Base-by-base conservation (phyloP, 1,140 invertebrate genomes). In the Drosophila azteca region DNA sequence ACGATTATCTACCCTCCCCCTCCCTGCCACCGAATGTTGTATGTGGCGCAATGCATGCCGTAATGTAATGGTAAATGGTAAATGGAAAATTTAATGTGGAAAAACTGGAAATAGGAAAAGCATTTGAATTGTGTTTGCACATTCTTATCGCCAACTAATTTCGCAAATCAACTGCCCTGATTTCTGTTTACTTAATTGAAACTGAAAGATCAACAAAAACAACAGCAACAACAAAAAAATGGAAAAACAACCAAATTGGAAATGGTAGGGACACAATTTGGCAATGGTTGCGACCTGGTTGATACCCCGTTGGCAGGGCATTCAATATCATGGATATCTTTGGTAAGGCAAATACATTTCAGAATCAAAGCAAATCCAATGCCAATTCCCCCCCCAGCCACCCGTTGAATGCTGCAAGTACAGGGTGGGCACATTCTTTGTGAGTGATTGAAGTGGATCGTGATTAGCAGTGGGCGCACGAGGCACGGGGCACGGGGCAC, bases 181-280 rank as follows among this genome's bases (percentile, higher is more conserved):
- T 13, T 50, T 50, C 45, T 46, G 57, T 79, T 54, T 63, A 43
- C 43, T 41, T 66, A 66, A 66, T 78, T 78, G 57, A 70, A 75
- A 59, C 45, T 20, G 41, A 26, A 57, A 65, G 49, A 17, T n/a
- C 53, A 39, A 45, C 5, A 59, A 52, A 54, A 52, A 29, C 41
- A 54, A 55, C 50, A 52, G 7, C 22, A n/a, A 17, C 22, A 39
- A 49, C 22, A 68, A 51, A 67, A 67, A 68, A 31, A 52, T 52
- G 51, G 69, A 2, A n/a, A 50, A 50, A 26, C 6, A 50, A 13
- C 8, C 2, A 50, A 50, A 50, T 3, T 6, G 48, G 3, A 39
- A 39, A 13, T 1, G 5, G 35, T 3, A 39, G 35, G 35, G 35
- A 1, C 35, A 39, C 3, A 5, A 0, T 39, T 39, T 1, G 35